Evolutionary conservation across 2,797 vertebrate species (phyloP).

Genomic region (Octomys mimax): DNA sequence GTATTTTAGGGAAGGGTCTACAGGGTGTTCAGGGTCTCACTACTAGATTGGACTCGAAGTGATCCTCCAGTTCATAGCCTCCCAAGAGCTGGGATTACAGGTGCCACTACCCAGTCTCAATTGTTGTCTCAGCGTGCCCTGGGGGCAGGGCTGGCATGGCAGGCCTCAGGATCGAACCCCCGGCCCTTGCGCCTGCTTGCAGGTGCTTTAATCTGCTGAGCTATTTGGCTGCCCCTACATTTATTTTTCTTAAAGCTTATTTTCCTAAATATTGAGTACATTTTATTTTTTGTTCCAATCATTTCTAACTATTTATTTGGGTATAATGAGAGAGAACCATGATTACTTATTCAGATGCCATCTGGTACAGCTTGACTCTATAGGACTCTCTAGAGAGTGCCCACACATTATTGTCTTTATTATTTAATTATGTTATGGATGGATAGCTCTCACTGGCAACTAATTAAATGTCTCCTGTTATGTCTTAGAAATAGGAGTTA

Average conservation of each 20-base stretch:
- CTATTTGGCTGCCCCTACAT: no score
- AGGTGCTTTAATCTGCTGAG: no score
- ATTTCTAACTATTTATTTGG: neutral
- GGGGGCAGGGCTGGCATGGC: no score
- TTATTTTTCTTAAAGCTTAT: conserved; percentile 21
- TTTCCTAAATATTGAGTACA: conserved; percentile 5
- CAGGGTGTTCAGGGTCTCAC: no score
- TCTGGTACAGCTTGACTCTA: neutral
- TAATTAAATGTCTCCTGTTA: conserved; percentile 58
- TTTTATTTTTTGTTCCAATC: conserved; percentile 44
- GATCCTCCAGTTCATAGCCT: no score
- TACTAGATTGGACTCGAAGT: no score
- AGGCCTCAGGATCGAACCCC: no score
- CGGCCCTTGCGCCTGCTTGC: no score
- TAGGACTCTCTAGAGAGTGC: neutral
- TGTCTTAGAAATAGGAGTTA: conserved; percentile 93
- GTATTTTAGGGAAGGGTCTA: no score
- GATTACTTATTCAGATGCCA: neutral
- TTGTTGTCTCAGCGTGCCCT: no score
- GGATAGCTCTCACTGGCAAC: neutral
- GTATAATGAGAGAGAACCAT: neutral
- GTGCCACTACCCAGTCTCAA: no score
- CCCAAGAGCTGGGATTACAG: no score
- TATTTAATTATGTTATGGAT: conserved; percentile 7
- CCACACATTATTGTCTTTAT: conserved; percentile 15